Evolutionary conservation across 2,113 vertebrate species (phyloP).

Genomic region (Poecile atricapillus): DNA sequence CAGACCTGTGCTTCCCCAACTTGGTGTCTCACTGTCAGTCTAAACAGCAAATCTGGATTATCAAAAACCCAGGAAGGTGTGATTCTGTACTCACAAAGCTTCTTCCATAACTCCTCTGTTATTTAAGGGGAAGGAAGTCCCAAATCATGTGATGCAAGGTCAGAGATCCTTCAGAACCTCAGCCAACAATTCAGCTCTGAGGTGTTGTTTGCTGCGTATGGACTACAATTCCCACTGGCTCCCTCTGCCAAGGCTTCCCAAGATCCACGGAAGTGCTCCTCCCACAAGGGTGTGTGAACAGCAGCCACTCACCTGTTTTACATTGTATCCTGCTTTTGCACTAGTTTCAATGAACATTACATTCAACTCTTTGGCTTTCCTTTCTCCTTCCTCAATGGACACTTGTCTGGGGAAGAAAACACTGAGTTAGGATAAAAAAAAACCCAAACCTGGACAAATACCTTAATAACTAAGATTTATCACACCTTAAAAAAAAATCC

Average conservation of each 20-base stretch:
- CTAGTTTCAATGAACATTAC: conserved; percentile 99
- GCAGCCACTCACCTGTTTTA: conserved; percentile 90
- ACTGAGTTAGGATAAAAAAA: neutral
- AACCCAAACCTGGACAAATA: neutral
- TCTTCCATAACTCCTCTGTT: neutral
- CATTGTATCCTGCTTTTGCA: conserved; percentile 98
- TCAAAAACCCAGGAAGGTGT: neutral
- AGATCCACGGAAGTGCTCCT: accelerated
- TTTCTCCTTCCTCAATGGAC: conserved; percentile 97
- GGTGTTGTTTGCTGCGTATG: accelerated
- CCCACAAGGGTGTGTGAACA: accelerated
- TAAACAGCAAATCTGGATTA: neutral
- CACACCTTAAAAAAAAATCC: neutral
- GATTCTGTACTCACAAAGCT: neutral
- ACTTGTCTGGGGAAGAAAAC: conserved; percentile 87
- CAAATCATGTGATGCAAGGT: neutral
- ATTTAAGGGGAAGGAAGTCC: neutral
- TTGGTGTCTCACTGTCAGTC: neutral
- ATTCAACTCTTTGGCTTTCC: conserved; percentile 99
- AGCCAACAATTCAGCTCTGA: neutral
- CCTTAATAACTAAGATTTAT: neutral
- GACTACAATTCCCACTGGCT: neutral
- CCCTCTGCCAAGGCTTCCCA: neutral
- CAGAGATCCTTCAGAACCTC: neutral
- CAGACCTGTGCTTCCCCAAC: neutral